Conservation (phyloP, 2,797 vertebrate species). For the Eleutherodactylus coqui region DNA sequence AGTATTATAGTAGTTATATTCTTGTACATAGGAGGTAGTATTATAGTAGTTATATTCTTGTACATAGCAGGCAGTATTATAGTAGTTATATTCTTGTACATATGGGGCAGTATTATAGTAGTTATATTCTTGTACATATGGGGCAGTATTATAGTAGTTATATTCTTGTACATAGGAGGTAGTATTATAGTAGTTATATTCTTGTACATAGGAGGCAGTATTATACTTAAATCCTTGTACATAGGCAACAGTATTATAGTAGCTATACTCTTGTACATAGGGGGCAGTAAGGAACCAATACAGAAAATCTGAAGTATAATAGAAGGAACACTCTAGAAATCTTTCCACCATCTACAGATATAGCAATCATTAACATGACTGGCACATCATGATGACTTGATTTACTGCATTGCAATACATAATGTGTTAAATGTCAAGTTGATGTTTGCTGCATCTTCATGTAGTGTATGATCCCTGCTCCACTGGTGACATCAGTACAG, state of each 20-base stretch:
- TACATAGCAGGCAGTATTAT: neutral
- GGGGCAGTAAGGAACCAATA: neutral
- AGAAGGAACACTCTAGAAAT: neutral
- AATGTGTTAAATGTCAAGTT: too few relatives aligned
- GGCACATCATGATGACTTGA: too few relatives aligned
- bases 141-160: too few relatives aligned
- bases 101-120: too few relatives aligned
- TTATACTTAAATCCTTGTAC: neutral
- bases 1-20: conserved; percentile 2
- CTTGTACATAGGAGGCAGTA: neutral
- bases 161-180: too few relatives aligned
- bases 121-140: too few relatives aligned
- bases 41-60: conserved; percentile 4
- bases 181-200: conserved; percentile 9
- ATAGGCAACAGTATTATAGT: neutral
- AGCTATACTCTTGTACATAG: neutral
- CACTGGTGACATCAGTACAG: neutral
- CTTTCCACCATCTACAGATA: neutral
- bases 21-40: too few relatives aligned
- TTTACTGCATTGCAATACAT: too few relatives aligned
- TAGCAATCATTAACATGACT: too few relatives aligned
- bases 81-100: conserved; percentile 1
- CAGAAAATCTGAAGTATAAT: too few relatives aligned
- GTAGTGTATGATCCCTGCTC: neutral
- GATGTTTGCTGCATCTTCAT: too few relatives aligned